Conservation (phyloP, 2,797 vertebrate species). For the Molossus alvarezi region DNA sequence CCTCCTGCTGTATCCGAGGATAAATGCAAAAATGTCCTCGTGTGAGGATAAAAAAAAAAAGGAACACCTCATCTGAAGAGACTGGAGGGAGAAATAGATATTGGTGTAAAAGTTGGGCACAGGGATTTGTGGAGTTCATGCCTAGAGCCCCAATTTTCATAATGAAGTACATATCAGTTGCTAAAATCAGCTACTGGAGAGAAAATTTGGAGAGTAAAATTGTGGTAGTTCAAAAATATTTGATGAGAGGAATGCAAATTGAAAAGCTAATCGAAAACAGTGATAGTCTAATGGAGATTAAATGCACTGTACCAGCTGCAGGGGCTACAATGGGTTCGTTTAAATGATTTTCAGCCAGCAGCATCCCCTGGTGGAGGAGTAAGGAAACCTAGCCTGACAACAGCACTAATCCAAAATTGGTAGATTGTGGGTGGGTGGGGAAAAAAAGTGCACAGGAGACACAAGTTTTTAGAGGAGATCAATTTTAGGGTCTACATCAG, state of each 20-base stretch:
- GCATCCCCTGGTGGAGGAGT: neutral
- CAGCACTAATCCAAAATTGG: neutral
- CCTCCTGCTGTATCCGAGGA: too few relatives aligned
- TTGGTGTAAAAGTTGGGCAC: neutral
- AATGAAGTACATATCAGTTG: neutral
- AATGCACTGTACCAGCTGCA: neutral
- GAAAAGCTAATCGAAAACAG: conserved; percentile 42
- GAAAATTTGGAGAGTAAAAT: conserved; percentile 11
- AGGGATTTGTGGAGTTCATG: neutral
- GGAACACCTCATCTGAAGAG: neutral
- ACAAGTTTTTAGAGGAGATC: conserved; percentile 27
- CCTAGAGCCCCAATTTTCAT: neutral
- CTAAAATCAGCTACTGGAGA: neutral
- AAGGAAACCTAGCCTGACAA: neutral
- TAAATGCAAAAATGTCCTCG: too few relatives aligned
- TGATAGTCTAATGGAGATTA: neutral
- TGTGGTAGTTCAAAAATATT: conserved; percentile 24
- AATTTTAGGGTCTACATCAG: neutral
- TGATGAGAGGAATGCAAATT: conserved; percentile 41
- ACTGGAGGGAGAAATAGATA: neutral
- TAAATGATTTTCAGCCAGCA: neutral
- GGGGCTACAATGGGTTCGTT: neutral
- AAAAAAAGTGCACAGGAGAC: neutral
- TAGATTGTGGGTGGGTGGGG: neutral
- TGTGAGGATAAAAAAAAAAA: neutral